Evolutionary conservation across 2,797 vertebrate species (phyloP).

Genomic region (Avahi laniger): DNA sequence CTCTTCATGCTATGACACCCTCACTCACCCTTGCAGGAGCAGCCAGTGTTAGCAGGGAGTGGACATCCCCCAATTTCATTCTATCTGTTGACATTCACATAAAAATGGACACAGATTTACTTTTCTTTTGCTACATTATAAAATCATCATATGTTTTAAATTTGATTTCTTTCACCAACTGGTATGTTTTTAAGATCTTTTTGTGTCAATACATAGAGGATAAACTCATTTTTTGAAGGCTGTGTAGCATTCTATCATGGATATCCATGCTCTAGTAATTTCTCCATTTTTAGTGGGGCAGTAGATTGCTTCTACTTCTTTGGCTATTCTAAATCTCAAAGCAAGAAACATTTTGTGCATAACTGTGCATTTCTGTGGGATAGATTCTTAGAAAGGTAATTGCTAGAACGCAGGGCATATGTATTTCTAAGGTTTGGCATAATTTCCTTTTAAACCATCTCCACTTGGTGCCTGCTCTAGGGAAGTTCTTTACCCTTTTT

Average conservation of each 20-base stretch:
- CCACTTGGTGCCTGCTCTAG: background rate
- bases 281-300: background rate
- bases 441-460: background rate
- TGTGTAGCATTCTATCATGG: background rate
- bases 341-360: background rate
- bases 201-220: background rate
- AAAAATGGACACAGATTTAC: background rate
- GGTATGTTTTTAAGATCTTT: background rate
- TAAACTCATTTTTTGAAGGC: background rate
- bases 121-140: background rate
- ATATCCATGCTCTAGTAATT: background rate
- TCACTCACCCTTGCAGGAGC: background rate
- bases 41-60: background rate
- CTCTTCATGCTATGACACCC: rapidly evolving
- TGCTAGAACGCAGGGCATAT: background rate
- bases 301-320: background rate
- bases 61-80: background rate
- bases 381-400: background rate
- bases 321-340: background rate
- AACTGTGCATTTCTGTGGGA: background rate
- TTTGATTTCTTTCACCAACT: background rate
- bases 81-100: background rate
- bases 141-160: background rate
- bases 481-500: background rate
- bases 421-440: background rate